phyloP scores from a whole-genome alignment of 2,797 vertebrate genomes.

The Anguilla marmorata region DNA sequence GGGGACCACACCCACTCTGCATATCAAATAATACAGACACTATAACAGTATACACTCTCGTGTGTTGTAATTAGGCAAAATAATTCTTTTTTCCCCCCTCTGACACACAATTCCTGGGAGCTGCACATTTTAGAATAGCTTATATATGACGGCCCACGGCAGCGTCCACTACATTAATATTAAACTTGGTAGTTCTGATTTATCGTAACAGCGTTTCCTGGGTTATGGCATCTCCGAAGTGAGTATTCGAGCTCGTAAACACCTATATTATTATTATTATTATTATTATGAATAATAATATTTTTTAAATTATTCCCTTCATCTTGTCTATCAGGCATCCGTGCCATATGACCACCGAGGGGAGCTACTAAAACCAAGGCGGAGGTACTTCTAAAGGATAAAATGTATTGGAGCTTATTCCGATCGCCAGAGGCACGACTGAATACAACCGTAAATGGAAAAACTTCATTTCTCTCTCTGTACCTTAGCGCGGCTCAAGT shows the following conservation, averaged over 20 bases:
- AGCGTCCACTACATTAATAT: background rate
- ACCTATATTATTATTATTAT: background rate
- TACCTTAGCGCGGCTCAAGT: background rate
- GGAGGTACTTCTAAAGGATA: background rate
- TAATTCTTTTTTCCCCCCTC: background rate
- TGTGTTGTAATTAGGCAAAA: background rate
- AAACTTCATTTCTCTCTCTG: background rate
- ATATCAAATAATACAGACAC: background rate
- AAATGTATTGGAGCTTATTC: background rate
- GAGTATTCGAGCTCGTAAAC: background rate
- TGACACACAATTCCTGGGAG: background rate
- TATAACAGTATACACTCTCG: background rate
- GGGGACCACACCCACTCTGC: background rate
- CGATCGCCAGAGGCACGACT: background rate
- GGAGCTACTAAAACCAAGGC: constrained; percentile 6
- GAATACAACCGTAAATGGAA: constrained; percentile 18
- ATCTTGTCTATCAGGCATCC: background rate
- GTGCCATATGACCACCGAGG: background rate
- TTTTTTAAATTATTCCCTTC: background rate
- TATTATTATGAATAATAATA: background rate
- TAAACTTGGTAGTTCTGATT: background rate
- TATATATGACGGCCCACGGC: background rate
- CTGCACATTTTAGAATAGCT: background rate
- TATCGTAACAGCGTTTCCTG: background rate
- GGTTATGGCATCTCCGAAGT: background rate